Evolutionary conservation across 1,140 invertebrate genomes (phyloP), one percentile per base, ranked within the genome.

Genomic region (Tribolium castaneum): DNA sequence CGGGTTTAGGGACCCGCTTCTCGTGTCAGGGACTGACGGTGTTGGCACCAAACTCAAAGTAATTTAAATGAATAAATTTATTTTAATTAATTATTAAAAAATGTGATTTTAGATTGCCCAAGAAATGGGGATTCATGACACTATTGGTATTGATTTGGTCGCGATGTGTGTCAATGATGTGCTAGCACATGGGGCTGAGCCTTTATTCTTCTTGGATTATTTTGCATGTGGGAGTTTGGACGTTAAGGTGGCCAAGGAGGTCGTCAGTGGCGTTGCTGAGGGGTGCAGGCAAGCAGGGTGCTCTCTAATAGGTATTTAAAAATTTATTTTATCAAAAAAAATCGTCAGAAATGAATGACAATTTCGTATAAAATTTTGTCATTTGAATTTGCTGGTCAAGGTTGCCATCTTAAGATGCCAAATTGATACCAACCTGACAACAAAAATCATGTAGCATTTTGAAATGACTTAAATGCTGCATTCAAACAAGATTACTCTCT

Each of bases 151-250:
- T 82, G 98, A 99, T 89, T 89, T 99, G 34, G 98, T 99, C 6
- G 98, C 98, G 6, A 98, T 99, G 96, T 98, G 97, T 85, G 97
- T 98, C 1, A 99, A 99, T 89, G 98, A 99, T 87, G 92, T 99
- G 56, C 87, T 99, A 14, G 96, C 96, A 49, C 94, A 98, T 80
- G 97, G 97, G 14, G 98, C 98, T 0, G 96, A 97, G 84, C 97
- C 98, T 0, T 88, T 99, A 52, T 98, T 97, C 75, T 99, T 99
- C 85, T 87, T 99, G 0, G 98, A 99, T 89, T 99, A 99, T 87
- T 98, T 97, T 87, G 96, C 98, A 7, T 97, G 95, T 85, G 96
- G 97, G 2, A 89, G 92, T 77, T 88, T 99, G 51, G 90, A 98
- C 83, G 91, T 97, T 4, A 88, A 91, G 0, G 87, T 92, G 12